phyloP scores from a whole-genome alignment of 2,797 vertebrate species.

The Mormyrus hasselquistii region DNA sequence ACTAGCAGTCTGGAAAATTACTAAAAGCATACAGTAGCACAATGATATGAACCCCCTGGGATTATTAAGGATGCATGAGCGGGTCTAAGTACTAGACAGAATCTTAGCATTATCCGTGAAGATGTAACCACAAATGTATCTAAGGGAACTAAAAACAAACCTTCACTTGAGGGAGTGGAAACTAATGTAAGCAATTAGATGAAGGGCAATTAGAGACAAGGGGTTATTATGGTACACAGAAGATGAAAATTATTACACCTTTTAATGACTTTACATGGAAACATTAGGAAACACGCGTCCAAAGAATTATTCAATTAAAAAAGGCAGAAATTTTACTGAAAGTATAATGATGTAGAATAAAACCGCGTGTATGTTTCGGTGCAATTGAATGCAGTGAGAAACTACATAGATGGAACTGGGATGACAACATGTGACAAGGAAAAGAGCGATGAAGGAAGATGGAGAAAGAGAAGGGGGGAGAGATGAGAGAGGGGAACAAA shows the following conservation, averaged over 20 bases:
- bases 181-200: neutral
- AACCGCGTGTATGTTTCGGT: neutral
- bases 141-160: constrained; percentile 13
- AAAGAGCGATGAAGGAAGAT: neutral
- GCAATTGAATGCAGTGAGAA: neutral
- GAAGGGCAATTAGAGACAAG: neutral
- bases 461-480: neutral
- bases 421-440: constrained; percentile 16
- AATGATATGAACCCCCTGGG: neutral
- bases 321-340: neutral
- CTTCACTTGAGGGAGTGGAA: neutral
- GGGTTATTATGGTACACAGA: neutral
- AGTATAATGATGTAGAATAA: neutral
- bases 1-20: constrained; percentile 7
- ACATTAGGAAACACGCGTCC: neutral
- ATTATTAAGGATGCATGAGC: constrained; percentile 4
- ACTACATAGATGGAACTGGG: constrained; percentile 7
- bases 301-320: neutral
- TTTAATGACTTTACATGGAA: neutral
- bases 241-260: constrained; percentile 3
- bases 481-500: neutral
- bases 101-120: neutral
- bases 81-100: neutral
- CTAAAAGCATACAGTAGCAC: neutral
- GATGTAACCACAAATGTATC: neutral